phyloP scores from a whole-genome alignment of 2,888 invertebrate species.

The Antheraea assamensis region DNA sequence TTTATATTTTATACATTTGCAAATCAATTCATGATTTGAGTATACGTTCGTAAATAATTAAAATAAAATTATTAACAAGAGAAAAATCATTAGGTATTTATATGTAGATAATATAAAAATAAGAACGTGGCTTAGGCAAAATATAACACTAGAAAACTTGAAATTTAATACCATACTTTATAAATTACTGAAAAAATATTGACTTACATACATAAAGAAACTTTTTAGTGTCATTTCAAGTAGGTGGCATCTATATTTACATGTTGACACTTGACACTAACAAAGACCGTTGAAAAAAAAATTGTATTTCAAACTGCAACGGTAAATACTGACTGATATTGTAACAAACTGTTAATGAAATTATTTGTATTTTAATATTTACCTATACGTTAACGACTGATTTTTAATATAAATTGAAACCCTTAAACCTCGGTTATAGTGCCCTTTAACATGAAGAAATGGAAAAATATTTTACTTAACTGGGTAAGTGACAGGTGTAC shows the following conservation, averaged over 20 bases:
- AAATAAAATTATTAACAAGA: too few species aligned
- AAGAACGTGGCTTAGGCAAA: too few species aligned
- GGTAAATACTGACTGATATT: conserved; percentile 56
- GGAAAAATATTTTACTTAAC: conserved; percentile 70
- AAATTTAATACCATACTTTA: too few species aligned
- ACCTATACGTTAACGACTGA: conserved; percentile 21
- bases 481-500: conserved; percentile 58
- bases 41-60: too few species aligned
- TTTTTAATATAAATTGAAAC: background rate
- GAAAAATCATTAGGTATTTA: too few species aligned
- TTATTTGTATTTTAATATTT: conserved; percentile 41
- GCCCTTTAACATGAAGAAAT: conserved; percentile 62
- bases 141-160: too few species aligned
- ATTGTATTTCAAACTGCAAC: conserved; percentile 67
- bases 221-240: too few species aligned
- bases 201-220: background rate
- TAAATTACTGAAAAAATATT: background rate
- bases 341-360: conserved; percentile 40
- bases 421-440: conserved; percentile 14
- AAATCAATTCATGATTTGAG: too few species aligned
- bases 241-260: background rate
- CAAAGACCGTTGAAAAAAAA: conserved; percentile 41
- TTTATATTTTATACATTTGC: too few species aligned
- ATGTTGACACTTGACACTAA: conserved; percentile 3
- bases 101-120: too few species aligned